Conservation (phyloP, 2,888 invertebrate species). For the Mimumesa dahlbomi region DNA sequence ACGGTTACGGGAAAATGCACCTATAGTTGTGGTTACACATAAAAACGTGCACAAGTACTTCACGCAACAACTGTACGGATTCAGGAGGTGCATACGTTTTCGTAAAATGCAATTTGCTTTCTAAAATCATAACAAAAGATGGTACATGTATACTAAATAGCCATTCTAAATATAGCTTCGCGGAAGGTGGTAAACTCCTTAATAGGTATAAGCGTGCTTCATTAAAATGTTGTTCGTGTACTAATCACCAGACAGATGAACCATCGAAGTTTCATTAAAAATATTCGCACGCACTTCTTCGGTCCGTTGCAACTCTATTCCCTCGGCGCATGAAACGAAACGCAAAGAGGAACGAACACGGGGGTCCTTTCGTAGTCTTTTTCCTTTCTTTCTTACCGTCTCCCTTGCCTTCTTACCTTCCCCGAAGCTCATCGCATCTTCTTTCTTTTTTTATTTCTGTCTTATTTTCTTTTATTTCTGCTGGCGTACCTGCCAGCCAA, state of each 20-base stretch:
- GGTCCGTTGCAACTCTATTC: conserved; percentile 41
- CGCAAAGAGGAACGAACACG: conserved; percentile 36
- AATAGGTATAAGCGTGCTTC: conserved; percentile 37
- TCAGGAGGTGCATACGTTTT: background rate
- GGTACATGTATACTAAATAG: no score
- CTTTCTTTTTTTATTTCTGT: conserved; percentile 15
- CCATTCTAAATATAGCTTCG: conserved; percentile 41
- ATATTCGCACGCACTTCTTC: conserved; percentile 45
- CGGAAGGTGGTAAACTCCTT: conserved; percentile 16
- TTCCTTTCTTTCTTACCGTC: conserved; percentile 22
- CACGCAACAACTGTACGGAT: no score
- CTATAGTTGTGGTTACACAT: no score
- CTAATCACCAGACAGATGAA: conserved; percentile 52
- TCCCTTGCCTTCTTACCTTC: conserved; percentile 40
- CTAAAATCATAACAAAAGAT: no score
- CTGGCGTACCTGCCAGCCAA: conserved; percentile 29
- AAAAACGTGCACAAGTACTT: no score
- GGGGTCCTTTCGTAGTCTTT: conserved; percentile 29
- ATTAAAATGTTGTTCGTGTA: conserved; percentile 51
- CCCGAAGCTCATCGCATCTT: conserved; percentile 3
- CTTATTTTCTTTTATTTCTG: conserved; percentile 49
- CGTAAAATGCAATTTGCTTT: background rate
- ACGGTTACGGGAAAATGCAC: no score
- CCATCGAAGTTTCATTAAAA: conserved; percentile 45
- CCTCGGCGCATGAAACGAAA: conserved; percentile 23